phyloP scores from a whole-genome alignment of 1,140 invertebrate genomes.

The Plectrocnemia conspersa region DNA sequence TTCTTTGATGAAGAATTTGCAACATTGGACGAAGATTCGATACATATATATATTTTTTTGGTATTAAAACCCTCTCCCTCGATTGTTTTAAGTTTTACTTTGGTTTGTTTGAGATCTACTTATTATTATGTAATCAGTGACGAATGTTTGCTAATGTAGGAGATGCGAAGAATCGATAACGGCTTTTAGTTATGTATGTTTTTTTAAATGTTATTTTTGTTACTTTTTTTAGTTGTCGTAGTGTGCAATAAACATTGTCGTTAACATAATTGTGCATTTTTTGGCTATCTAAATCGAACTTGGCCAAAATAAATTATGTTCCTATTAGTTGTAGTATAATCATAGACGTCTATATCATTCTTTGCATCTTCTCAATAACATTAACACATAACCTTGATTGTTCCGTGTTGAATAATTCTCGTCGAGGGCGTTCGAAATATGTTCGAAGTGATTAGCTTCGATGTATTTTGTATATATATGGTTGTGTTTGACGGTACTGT shows the following conservation, averaged over 20 bases:
- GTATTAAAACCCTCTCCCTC: too few species aligned
- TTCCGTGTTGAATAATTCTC: slow-evolving; percentile 2
- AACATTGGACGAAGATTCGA: too few species aligned
- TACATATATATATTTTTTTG: too few species aligned
- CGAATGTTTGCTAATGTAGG: neutral
- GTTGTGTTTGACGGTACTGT: slow-evolving; percentile 27
- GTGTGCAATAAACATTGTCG: neutral
- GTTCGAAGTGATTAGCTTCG: slow-evolving; percentile 3
- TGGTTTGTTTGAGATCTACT: too few species aligned
- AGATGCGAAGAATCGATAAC: neutral
- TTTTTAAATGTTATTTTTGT: too few species aligned
- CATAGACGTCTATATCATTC: slow-evolving; percentile 15
- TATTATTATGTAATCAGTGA: too few species aligned
- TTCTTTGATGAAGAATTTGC: too few species aligned
- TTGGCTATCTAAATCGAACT: slow-evolving; percentile 11
- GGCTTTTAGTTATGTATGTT: slow-evolving; percentile 11
- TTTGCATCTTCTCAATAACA: slow-evolving; percentile 19
- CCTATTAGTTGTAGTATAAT: slow-evolving; percentile 35
- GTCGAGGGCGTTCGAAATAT: neutral
- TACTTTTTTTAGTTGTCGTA: neutral
- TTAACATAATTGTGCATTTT: neutral
- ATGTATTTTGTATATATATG: slow-evolving; percentile 10
- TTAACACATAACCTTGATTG: slow-evolving; percentile 1
- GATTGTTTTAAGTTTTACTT: too few species aligned
- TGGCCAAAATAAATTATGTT: slow-evolving; percentile 28